Evolutionary conservation across 1,140 invertebrate genomes (phyloP).

Genomic region (Nebria ingens): DNA sequence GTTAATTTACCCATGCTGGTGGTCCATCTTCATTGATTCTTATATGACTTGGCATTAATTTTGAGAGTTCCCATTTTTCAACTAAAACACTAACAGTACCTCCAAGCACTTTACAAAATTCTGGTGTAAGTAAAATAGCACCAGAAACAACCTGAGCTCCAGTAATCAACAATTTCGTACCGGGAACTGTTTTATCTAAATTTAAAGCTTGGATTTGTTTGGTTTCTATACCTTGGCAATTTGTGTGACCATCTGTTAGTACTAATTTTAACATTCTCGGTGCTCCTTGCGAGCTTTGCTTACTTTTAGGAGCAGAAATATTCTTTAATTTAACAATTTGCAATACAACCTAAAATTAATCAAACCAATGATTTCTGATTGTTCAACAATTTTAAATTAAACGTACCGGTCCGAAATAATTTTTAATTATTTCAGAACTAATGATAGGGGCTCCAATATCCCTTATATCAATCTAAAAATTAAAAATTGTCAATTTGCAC

Average conservation of each 20-base stretch:
- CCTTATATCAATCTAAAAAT: conserved; percentile 63
- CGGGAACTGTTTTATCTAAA: conserved; percentile 59
- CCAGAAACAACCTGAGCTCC: conserved; percentile 47
- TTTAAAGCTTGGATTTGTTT: conserved; percentile 53
- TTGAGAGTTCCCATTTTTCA: conserved; percentile 83
- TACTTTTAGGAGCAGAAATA: conserved; percentile 78
- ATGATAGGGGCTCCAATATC: conserved; percentile 57
- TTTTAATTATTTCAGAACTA: conserved; percentile 45
- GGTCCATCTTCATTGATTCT: conserved; percentile 24
- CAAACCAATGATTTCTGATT: conserved; percentile 27
- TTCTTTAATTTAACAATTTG: conserved; percentile 84
- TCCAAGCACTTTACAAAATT: conserved; percentile 58
- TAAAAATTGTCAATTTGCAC: conserved; percentile 14
- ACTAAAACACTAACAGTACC: conserved; percentile 71
- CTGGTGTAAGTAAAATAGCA: conserved; percentile 55
- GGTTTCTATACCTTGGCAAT: conserved; percentile 65
- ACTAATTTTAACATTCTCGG: conserved; percentile 73
- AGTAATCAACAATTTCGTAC: conserved; percentile 55
- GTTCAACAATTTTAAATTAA: conserved; percentile 12
- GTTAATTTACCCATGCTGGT: conserved; percentile 22
- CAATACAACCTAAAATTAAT: conserved; percentile 61
- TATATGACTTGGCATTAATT: conserved; percentile 23
- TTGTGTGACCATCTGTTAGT: conserved; percentile 73
- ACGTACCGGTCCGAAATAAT: conserved; percentile 38
- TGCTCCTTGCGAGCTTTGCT: conserved; percentile 71